phyloP scores from a whole-genome alignment of 1,140 invertebrate genomes.

The Drosophila sucinea region DNA sequence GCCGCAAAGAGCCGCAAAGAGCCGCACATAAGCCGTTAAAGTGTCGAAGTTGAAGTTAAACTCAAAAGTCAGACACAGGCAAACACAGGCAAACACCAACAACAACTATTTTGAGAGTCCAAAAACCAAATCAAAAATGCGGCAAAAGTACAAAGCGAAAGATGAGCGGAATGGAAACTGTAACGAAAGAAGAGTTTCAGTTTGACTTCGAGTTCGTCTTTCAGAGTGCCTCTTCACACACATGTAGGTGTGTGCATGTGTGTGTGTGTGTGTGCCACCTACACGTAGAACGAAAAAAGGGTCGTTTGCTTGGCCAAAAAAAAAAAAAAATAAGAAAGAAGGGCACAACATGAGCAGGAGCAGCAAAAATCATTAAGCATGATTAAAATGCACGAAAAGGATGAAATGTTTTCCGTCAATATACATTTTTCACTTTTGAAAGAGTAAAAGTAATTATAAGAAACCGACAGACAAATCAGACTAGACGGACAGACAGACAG shows the following conservation, averaged over 20 bases:
- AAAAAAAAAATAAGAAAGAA: slow-evolving; percentile 1
- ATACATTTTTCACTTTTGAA: slow-evolving; percentile 30
- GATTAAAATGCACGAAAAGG: slow-evolving; percentile 67
- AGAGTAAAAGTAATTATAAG: slow-evolving; percentile 28
- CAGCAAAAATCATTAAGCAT: slow-evolving; percentile 66
- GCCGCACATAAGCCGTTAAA: slow-evolving; percentile 58
- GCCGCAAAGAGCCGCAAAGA: slow-evolving; percentile 65
- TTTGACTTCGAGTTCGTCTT: not conserved
- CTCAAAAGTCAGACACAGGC: slow-evolving; percentile 50
- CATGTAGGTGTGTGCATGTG: no score
- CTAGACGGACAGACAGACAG: not conserved
- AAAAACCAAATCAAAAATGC: slow-evolving; percentile 75
- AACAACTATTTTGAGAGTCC: slow-evolving; percentile 66
- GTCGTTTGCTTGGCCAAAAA: slow-evolving; percentile 24
- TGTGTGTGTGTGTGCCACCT: slow-evolving; percentile 50
- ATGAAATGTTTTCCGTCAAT: slow-evolving; percentile 54
- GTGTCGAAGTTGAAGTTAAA: slow-evolving; percentile 63
- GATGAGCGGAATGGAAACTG: slow-evolving; percentile 64
- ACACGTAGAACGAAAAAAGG: slow-evolving; percentile 37
- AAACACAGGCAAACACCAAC: slow-evolving; percentile 41
- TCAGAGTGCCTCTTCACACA: not conserved
- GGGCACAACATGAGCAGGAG: slow-evolving; percentile 9
- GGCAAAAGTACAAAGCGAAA: slow-evolving; percentile 70
- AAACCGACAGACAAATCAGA: not conserved
- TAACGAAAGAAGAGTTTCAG: slow-evolving; percentile 57